Conservation (phyloP, 2,797 vertebrate genomes). For the Trachops cirrhosus region DNA sequence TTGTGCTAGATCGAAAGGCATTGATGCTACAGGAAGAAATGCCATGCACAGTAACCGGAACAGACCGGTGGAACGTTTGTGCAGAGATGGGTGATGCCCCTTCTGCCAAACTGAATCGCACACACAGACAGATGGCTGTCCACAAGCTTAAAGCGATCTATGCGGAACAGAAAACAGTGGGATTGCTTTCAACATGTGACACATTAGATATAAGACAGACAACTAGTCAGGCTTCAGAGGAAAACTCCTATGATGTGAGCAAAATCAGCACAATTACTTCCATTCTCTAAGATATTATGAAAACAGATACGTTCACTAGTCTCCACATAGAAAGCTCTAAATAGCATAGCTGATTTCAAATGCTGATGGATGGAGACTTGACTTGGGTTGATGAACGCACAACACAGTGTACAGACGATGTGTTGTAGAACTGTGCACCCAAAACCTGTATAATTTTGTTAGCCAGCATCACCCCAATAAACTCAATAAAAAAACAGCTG, state of each 20-base stretch:
- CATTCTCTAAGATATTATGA: conserved; percentile 25
- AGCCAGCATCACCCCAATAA: not conserved
- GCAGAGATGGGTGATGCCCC: not conserved
- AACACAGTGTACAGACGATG: too few species aligned
- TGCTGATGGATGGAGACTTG: not conserved
- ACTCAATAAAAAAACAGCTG: not conserved
- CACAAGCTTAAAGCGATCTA: not conserved
- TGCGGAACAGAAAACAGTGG: not conserved
- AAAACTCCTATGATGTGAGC: not conserved
- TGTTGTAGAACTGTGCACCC: not conserved
- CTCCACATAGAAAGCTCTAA: conserved; percentile 54
- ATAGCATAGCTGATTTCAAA: conserved; percentile 59
- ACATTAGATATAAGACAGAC: not conserved
- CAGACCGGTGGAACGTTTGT: not conserved
- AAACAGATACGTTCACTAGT: conserved; percentile 38
- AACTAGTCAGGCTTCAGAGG: not conserved
- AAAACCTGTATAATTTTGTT: not conserved
- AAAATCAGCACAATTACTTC: not conserved
- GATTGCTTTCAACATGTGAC: not conserved
- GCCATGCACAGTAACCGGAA: not conserved
- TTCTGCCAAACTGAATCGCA: not conserved
- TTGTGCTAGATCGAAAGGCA: not conserved
- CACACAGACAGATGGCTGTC: not conserved
- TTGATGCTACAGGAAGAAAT: not conserved
- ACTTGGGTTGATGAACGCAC: not conserved